A percentile compares a stretch with the other conserved stretches of the same genome.
These are phyloP conservation scores for Passer montanus DNA, from an alignment of 2,113 vertebrate species.

Conservation along the genomic window DNA sequence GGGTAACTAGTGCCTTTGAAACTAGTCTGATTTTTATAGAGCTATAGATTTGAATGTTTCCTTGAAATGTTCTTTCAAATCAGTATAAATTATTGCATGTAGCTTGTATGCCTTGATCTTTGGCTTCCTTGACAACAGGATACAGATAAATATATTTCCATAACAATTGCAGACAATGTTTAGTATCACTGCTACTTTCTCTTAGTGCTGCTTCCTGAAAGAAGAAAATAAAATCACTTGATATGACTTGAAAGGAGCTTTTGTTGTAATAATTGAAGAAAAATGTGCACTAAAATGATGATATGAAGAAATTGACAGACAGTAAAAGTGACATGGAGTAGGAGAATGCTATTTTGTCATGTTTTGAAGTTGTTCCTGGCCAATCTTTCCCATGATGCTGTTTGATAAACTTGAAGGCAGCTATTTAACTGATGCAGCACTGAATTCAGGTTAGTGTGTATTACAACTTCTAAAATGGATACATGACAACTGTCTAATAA, in stretches of 20 bases:
- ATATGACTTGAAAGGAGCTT: conserved; percentile 55
- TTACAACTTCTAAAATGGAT: neutral
- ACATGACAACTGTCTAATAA: neutral
- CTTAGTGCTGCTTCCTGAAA: conserved; percentile 36
- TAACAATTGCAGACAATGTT: conserved; percentile 70
- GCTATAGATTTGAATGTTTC: conserved; percentile 43
- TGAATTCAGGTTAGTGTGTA: neutral
- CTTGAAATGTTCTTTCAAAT: conserved; percentile 61
- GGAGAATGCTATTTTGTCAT: neutral
- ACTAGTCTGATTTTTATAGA: conserved; percentile 23
- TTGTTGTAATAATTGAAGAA: conserved; percentile 59
- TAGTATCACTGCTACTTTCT: conserved; percentile 55
- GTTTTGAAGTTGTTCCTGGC: neutral
- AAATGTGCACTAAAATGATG: conserved; percentile 55
- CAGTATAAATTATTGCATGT: conserved; percentile 49
- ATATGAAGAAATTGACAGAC: neutral
- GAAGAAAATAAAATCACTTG: conserved; percentile 57
- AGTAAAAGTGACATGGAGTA: neutral
- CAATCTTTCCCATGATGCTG: neutral
- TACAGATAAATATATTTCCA: conserved; percentile 70
- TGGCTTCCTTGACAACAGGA: conserved; percentile 72
- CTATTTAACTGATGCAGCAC: neutral
- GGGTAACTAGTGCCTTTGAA: conserved; percentile 39
- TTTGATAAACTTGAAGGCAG: neutral
- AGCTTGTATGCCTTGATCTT: conserved; percentile 66